phyloP scores from a whole-genome alignment of 2,888 invertebrate species.

The Acronicta alni region DNA sequence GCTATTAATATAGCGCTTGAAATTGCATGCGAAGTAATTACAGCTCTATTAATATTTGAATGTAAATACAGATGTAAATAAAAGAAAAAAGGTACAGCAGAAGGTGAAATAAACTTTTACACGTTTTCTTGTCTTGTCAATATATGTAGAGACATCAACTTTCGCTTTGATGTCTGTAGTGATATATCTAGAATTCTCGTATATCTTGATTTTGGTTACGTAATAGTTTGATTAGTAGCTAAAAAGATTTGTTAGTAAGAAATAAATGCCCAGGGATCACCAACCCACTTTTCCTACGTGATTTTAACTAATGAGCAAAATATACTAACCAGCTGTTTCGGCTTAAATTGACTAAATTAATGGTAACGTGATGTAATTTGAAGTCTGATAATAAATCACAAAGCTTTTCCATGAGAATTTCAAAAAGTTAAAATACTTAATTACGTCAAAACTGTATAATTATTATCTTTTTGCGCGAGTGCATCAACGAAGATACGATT shows the following conservation, averaged over 20 bases:
- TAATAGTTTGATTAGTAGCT: not conserved
- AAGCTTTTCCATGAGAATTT: not conserved
- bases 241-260: not conserved
- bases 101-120: slow-evolving; percentile 29
- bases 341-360: not conserved
- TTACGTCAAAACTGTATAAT: slow-evolving; percentile 48
- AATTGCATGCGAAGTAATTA: slow-evolving; percentile 24
- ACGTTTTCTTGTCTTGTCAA: slow-evolving; percentile 35
- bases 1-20: slow-evolving; percentile 36
- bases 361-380: not conserved
- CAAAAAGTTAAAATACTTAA: slow-evolving; percentile 13
- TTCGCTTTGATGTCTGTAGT: slow-evolving; percentile 45
- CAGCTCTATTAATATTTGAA: slow-evolving; percentile 28
- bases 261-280: not conserved
- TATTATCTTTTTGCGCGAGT: slow-evolving; percentile 61
- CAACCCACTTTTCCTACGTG: not conserved
- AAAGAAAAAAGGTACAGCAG: slow-evolving; percentile 26
- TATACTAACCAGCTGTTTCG: no score
- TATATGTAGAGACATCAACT: slow-evolving; percentile 47
- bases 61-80: slow-evolving; percentile 36
- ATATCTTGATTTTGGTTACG: slow-evolving; percentile 6
- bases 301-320: no score
- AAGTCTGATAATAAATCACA: not conserved
- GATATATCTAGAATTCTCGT: slow-evolving; percentile 25
- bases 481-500: slow-evolving; percentile 64